A percentile compares a stretch with the other conserved stretches of the same genome.
Conservation (phyloP, 2,888 invertebrate genomes). For the Flexamia atlantica region DNA sequence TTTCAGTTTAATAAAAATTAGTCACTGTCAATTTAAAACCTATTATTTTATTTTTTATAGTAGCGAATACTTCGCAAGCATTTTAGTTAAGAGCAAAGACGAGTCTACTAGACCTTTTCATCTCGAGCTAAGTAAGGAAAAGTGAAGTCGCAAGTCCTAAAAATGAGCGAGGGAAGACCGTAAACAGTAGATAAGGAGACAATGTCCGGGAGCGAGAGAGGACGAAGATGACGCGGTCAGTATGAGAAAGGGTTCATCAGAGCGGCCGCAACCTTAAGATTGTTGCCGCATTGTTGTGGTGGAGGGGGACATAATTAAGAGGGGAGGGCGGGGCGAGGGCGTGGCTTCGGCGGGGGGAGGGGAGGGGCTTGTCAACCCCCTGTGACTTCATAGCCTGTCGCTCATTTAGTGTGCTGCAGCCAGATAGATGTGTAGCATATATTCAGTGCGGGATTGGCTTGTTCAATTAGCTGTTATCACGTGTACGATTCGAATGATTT, state of each 20-base stretch:
- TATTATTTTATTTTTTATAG: no score
- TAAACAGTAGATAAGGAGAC: conserved; percentile 52
- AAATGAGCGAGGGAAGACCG: conserved; percentile 7
- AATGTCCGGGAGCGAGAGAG: conserved; percentile 23
- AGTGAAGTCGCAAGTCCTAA: conserved; percentile 39
- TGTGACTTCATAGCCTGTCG: conserved; percentile 45
- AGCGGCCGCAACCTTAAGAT: conserved; percentile 53
- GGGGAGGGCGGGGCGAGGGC: conserved; percentile 51
- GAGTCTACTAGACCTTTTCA: not conserved
- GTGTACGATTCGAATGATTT: not conserved
- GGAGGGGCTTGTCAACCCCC: conserved; percentile 31
- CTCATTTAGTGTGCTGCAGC: conserved; percentile 51
- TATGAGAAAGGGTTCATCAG: conserved; percentile 58
- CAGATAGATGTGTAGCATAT: conserved; percentile 14
- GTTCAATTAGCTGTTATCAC: not conserved
- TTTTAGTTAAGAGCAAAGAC: not conserved
- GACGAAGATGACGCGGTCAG: conserved; percentile 51
- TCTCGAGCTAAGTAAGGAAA: not conserved
- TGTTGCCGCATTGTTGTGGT: conserved; percentile 62
- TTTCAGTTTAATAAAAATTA: no score
- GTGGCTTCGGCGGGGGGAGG: conserved; percentile 2
- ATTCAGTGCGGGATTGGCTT: not conserved
- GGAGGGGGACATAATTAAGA: conserved; percentile 61
- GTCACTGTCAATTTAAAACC: no score
- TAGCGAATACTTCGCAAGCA: no score